Evolutionary conservation across 2,797 vertebrate species (phyloP).

Genomic region (Pelodytes ibericus): DNA sequence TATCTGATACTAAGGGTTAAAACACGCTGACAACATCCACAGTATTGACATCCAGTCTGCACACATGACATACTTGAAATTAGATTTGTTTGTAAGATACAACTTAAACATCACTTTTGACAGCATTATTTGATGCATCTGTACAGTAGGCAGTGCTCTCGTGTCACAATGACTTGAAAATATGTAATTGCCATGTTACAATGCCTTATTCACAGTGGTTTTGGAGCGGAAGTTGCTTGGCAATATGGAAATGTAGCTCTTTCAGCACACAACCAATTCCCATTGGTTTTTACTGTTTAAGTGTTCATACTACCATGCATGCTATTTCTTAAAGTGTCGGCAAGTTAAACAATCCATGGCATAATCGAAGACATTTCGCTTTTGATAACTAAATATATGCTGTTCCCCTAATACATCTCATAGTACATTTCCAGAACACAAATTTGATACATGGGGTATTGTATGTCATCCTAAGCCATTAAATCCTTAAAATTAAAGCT

Average conservation of each 20-base stretch:
- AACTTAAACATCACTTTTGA: no score
- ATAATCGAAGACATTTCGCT: constrained; percentile 30
- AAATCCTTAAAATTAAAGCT: constrained; percentile 94
- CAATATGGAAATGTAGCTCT: constrained; percentile 4
- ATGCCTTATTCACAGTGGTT: no score
- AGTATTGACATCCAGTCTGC: not conserved
- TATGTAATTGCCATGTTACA: not conserved
- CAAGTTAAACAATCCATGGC: constrained; percentile 20
- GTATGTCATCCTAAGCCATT: constrained; percentile 74
- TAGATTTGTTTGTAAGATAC: no score
- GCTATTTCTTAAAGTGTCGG: not conserved
- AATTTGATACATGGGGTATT: constrained; percentile 55
- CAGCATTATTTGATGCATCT: no score
- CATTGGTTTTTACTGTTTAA: constrained; percentile 14
- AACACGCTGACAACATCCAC: not conserved
- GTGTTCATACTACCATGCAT: not conserved
- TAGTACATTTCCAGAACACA: constrained; percentile 31
- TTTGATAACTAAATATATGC: constrained; percentile 30
- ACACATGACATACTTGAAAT: no score
- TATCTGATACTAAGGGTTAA: not conserved
- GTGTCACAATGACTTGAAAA: not conserved
- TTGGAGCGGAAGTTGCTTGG: no score
- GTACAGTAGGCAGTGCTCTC: not conserved
- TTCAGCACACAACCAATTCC: constrained; percentile 2
- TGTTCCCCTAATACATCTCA: constrained; percentile 39